Base-by-base conservation (phyloP, 2,797 vertebrate genomes). In the Calcarius lapponicus region DNA sequence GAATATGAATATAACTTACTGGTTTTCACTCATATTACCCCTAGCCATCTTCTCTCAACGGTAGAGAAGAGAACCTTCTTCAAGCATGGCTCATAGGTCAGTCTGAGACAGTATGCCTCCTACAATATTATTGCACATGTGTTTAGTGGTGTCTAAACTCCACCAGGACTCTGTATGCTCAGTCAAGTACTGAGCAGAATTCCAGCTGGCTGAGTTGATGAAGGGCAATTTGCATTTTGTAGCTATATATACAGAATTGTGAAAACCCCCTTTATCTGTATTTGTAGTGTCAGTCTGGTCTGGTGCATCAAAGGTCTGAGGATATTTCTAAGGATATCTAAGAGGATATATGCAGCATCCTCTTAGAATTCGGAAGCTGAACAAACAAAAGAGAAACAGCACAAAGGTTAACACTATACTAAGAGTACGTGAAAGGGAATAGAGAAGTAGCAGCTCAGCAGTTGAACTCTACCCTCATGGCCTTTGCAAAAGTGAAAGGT, bases 191-290 rank as follows among this genome's bases (percentile, higher is more conserved):
- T 60, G 54, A 80, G 56, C 50, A 92, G n/a, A 74, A 90, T 62
- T 93, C 67, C 34, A 81, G 24, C 42, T 88, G 75, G 19, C 42
- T 95, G 87, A 89, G 24, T n/a, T 92, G 47, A 81, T 92, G 87
- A 94, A 96, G 78, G 67, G n/a, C 45, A 56, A 43, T 82, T 82
- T 82, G 65, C 90, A 42, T 94, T 93, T 90, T 91, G 75, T 47
- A 58, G 45, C n/a, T 91, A 53, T 62, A 86, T 25, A 75, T 16
- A 80, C 34, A 87, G 45, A 92, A 90, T 11, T 58, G 31, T 11
- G 14, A 93, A 91, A 83, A 70, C 3, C 7, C 7, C 43, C 26
- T 84, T 92, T 72, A 75, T 67, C n/a, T 93, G 2, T 75, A 38
- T 87, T 76, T 85, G 69, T 92, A 62, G 71, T 78, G 72, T 76